Conservation (phyloP, 2,113 vertebrate species). For the Oncorhynchus keta region DNA sequence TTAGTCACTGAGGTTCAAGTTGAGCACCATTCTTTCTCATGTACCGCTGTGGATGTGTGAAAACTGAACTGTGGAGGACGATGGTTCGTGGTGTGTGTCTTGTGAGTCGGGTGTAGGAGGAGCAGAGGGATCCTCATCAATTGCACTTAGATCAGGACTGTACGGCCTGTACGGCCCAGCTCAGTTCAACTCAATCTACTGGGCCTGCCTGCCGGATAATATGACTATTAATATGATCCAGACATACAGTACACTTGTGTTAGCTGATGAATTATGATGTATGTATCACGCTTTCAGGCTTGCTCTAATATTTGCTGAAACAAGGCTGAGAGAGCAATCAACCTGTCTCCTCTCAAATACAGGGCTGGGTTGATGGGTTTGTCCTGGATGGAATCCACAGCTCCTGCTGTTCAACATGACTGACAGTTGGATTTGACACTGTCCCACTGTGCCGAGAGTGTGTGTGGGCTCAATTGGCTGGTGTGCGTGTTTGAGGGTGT, state of each 20-base stretch:
- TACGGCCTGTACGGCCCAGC: neutral
- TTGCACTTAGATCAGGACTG: conserved; percentile 2
- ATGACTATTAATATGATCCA: neutral
- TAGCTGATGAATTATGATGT: conserved; percentile 6
- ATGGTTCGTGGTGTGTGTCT: neutral
- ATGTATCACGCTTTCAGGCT: neutral
- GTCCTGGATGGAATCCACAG: conserved; percentile 39
- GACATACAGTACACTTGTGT: neutral
- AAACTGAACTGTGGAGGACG: conserved; percentile 38
- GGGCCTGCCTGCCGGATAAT: neutral
- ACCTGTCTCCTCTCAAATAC: neutral
- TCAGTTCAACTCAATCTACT: conserved; percentile 1
- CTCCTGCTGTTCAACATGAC: conserved; percentile 22
- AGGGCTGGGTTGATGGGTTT: conserved; percentile 28
- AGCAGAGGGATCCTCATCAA: conserved; percentile 22
- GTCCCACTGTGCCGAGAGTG: neutral
- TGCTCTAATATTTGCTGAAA: conserved; percentile 28
- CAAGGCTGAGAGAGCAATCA: conserved; percentile 14
- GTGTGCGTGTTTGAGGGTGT: neutral
- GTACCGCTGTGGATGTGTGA: conserved; percentile 53
- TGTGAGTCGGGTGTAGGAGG: conserved; percentile 19
- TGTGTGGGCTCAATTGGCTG: neutral
- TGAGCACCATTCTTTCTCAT: conserved; percentile 54
- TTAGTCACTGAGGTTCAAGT: conserved; percentile 38
- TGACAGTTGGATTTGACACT: conserved; percentile 18